Evolutionary conservation across 2,888 invertebrate species (phyloP), one percentile per base, ranked within the genome.

Genomic region (Hirtodrosophila confusa): DNA sequence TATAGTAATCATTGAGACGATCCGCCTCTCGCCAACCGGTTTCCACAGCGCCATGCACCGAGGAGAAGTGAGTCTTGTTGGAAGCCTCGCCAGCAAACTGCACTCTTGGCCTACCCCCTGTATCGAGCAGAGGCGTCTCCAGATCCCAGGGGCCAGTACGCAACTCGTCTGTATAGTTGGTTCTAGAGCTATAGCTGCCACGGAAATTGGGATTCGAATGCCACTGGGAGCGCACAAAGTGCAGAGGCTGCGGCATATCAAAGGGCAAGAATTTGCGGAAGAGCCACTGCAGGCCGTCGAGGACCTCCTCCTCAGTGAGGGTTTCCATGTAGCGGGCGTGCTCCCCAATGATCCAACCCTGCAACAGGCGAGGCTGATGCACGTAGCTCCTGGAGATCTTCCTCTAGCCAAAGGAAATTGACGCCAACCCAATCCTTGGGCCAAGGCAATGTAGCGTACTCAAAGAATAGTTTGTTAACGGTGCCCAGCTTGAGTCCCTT

Each of bases 21-120:
- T 94, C 92, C 0, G 96, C 96, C 87, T 96, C 96, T 17, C 96
- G 93, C 88, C 94, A 94, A 0, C 96, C 96, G n/a, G 94, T 93
- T 84, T 95, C 95, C 0, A 95, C 90, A 0, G 96, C 96, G 0
- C 96, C 96, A 82, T 96, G 95, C 0, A 94, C 95, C 0, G 94
- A 93, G 0, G 93, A 93, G 84, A 93, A 95, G 80, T 93, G 93
- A 62, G 93, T 93, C 44, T 93, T 93, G 8, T 94, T 94, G 0
- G 95, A 93, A 0, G 95, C 94, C 89, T 95, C 95, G 0, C 95
- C 95, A 0, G 94, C 95, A 82, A 95, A 95, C 67, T 94, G 93
- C 0, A 95, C 90, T 0, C 93, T 90, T 35, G 94, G 93, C 45
- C 91, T 91, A 39, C 90, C 90, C 4, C 49, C 58, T 0, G 53